These are phyloP conservation scores for Xestia sexstrigata DNA, from an alignment of 2,888 invertebrate species.

Conservation along the genomic window DNA sequence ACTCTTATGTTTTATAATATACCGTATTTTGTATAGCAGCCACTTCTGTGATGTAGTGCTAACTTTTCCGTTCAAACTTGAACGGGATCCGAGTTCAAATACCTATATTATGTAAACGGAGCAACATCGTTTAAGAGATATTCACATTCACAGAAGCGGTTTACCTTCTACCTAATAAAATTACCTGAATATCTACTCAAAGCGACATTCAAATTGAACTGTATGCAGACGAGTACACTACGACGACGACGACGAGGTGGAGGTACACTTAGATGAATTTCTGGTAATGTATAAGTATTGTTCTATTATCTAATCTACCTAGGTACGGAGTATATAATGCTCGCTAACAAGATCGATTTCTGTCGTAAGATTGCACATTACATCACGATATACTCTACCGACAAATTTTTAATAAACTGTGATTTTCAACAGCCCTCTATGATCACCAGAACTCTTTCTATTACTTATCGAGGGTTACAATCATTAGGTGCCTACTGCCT, in stretches of 20 bases:
- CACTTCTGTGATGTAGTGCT: background rate
- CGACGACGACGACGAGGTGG: too few relatives aligned
- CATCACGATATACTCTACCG: too few relatives aligned
- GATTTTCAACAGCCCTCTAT: too few relatives aligned
- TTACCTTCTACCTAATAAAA: background rate
- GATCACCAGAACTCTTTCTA: background rate
- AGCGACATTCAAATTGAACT: background rate
- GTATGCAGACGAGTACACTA: background rate
- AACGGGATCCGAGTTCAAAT: background rate
- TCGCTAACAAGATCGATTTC: background rate
- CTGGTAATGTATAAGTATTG: background rate
- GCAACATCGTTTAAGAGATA: background rate
- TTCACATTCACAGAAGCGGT: background rate
- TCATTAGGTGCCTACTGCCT: background rate
- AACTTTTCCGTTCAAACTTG: background rate
- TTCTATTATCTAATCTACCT: background rate
- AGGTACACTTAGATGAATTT: background rate
- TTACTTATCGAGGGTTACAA: background rate
- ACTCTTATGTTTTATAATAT: slow-evolving; percentile 8
- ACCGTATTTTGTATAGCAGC: slow-evolving; percentile 3
- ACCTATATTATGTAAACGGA: background rate
- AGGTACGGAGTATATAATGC: too few relatives aligned
- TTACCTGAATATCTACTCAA: background rate
- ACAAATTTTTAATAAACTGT: too few relatives aligned
- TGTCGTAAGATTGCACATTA: background rate